Base-by-base conservation (phyloP, 1,140 invertebrate species). In the Aplysia californica region DNA sequence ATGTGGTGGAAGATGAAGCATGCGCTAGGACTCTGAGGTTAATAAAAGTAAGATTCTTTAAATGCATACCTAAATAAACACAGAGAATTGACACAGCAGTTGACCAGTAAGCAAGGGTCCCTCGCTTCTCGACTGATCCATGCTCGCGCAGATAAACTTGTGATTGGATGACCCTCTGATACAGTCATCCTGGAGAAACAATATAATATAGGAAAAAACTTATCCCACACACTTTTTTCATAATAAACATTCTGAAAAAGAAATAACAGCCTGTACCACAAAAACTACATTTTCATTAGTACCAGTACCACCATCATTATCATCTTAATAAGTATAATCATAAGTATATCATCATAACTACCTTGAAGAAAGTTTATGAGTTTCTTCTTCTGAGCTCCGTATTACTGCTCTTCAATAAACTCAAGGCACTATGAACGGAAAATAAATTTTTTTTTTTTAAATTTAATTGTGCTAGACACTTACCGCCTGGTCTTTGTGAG, bases 41-140 rank as follows among this genome's bases (percentile, higher is more conserved):
- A n/a, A n/a, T n/a, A n/a, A n/a, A n/a, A n/a, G n/a, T n/a, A n/a
- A n/a, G n/a, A n/a, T n/a, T n/a, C n/a, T n/a, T n/a, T n/a, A n/a
- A 3, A 38, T 26, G 33, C 50, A n/a, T 90, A 90, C 93, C 90
- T 89, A 88, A 92, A 93, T 21, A 96, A 89, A 78, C 93, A 92
- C 18, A 96, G 91, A 39, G 93, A 91, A 91, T 96, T 95, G 82
- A 93, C 92, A 44, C 94, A 93, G 83, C 93, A 93, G 89, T 95
- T 96, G 50, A 95, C 93, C 15, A 97, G 90, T 50, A 97, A 89
- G 29, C 93, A 93, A 70, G 95, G 94, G 90, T 95, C 94, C 69
- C 93, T 91, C 31, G 93, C 92, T 87, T 94, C 93, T 56, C 94
- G 90, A 82, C 94, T 95, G 56, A 95, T 92, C 94, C 95, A 96